A percentile compares a stretch with the other conserved stretches of the same genome.
Evolutionary conservation across 2,113 vertebrate genomes (phyloP).

Genomic region (Cyrtonyx montezumae): DNA sequence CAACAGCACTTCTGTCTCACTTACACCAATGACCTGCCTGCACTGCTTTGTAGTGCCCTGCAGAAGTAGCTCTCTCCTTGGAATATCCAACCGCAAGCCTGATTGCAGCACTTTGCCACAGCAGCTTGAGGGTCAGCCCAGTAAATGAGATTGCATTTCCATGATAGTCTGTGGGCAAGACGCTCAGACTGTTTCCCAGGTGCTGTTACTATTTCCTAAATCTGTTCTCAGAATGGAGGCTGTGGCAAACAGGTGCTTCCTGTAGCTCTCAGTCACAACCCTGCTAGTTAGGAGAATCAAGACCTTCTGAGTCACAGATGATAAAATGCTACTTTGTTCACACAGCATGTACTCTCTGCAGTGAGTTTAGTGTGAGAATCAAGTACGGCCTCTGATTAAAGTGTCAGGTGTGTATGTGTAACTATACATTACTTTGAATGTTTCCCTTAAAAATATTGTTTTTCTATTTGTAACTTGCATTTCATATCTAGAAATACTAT

Average conservation of each 20-base stretch:
- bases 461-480: background rate
- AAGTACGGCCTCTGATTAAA: background rate
- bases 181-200: background rate
- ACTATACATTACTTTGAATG: background rate
- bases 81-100: fast-evolving
- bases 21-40: fast-evolving
- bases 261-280: background rate
- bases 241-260: background rate
- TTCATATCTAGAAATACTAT: background rate
- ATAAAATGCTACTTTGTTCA: background rate
- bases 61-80: fast-evolving
- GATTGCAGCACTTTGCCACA: fast-evolving
- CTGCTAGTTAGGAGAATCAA: background rate
- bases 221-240: background rate
- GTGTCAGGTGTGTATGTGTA: background rate
- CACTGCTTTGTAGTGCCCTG: fast-evolving
- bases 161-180: fast-evolving
- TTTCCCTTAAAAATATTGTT: background rate
- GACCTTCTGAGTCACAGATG: background rate
- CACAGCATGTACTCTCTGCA: fast-evolving
- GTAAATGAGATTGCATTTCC: fast-evolving
- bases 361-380: background rate
- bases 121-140: background rate
- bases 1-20: fast-evolving
- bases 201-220: background rate